Percentiles rank a stretch among this genome's conserved stretches.
phyloP scores from a whole-genome alignment of 2,113 vertebrate species.

The Alectura lathami region DNA sequence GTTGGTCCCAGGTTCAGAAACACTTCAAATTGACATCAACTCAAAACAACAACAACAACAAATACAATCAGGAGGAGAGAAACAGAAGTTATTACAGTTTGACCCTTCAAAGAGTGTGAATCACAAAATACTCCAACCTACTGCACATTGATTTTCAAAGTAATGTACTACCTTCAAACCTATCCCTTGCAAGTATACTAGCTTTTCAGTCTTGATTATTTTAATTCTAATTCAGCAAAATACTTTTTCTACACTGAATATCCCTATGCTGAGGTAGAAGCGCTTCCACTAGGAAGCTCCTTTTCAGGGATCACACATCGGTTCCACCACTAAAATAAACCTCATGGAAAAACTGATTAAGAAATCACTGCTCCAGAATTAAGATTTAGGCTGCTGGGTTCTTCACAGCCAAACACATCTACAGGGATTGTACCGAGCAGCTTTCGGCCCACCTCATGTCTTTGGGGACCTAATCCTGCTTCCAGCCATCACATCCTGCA shows the following conservation, averaged over 20 bases:
- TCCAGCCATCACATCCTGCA: background rate
- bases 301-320: background rate
- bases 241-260: background rate
- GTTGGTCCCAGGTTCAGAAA: background rate
- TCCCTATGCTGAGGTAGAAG: background rate
- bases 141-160: background rate
- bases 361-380: background rate
- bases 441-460: background rate
- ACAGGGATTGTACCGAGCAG: background rate
- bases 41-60: background rate
- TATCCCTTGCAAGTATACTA: background rate
- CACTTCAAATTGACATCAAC: background rate
- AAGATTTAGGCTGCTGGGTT: accelerated
- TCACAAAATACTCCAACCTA: background rate
- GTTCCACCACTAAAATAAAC: background rate
- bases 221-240: background rate
- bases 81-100: background rate
- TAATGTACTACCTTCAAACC: background rate
- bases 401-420: background rate
- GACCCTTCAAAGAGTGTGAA: background rate
- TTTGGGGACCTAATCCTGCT: background rate
- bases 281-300: background rate
- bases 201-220: background rate
- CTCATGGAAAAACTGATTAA: background rate
- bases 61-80: accelerated